phyloP scores from a whole-genome alignment of 2,113 vertebrate genomes.

The Suncus etruscus region DNA sequence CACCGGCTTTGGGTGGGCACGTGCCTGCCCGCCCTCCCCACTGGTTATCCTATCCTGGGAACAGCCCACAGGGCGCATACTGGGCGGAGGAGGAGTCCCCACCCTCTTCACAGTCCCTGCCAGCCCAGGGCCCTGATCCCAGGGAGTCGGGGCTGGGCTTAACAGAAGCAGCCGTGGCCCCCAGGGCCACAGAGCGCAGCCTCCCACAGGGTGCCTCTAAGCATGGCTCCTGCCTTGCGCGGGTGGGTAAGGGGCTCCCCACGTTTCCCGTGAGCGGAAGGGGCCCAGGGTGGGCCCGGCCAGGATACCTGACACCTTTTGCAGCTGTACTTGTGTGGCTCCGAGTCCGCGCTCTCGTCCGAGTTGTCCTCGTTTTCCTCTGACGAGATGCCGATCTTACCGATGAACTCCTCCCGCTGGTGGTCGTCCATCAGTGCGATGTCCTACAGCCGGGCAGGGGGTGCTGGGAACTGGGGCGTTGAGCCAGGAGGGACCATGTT shows the following conservation, averaged over 20 bases:
- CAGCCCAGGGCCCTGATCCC: no score
- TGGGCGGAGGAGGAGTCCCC: no score
- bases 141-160: no score
- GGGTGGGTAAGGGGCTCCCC: no score
- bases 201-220: no score
- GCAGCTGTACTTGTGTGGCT: constrained; percentile 98
- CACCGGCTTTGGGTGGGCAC: neutral
- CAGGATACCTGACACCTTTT: constrained; percentile 95
- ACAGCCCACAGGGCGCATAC: no score
- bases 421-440: constrained; percentile 99
- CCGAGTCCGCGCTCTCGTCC: constrained; percentile 93
- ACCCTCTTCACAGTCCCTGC: no score
- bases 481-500: no score
- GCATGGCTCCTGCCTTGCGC: no score
- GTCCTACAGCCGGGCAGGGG: constrained; percentile 87
- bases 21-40: neutral
- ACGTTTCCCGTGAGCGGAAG: neutral
- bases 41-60: neutral
- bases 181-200: no score
- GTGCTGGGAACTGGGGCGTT: no score
- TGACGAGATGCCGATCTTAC: constrained; percentile 97
- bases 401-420: constrained; percentile 96
- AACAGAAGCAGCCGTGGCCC: no score
- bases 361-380: constrained; percentile 94
- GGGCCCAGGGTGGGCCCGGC: neutral